A percentile compares a stretch with the other conserved stretches of the same genome.
These are phyloP conservation scores for Tipula confusa DNA, from an alignment of 2,888 invertebrate genomes.

Conservation along the genomic window DNA sequence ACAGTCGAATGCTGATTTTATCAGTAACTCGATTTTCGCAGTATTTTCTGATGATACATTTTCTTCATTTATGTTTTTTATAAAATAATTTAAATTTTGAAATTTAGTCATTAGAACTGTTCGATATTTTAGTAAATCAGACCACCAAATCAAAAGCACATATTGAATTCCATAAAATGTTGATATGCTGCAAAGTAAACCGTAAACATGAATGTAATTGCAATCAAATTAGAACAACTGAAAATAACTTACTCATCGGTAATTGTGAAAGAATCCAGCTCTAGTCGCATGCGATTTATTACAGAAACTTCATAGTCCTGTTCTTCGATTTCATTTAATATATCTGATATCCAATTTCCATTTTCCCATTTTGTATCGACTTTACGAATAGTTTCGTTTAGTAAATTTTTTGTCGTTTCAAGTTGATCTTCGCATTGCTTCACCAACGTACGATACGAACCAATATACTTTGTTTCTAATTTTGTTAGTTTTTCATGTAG, in stretches of 20 bases:
- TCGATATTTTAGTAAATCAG: conserved; percentile 37
- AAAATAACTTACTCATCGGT: background rate
- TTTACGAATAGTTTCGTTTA: background rate
- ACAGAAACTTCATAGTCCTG: background rate
- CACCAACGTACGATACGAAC: conserved; percentile 38
- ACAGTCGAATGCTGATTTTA: conserved; percentile 44
- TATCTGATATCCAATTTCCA: background rate
- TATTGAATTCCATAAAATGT: conserved; percentile 36
- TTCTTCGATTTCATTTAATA: background rate
- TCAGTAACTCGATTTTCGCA: conserved; percentile 39
- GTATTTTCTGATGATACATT: conserved; percentile 37
- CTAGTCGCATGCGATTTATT: background rate
- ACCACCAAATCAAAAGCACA: conserved; percentile 42
- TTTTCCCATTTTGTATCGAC: background rate
- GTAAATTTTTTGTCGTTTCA: background rate
- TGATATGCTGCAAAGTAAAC: conserved; percentile 31
- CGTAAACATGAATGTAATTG: background rate
- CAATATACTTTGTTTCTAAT: conserved; percentile 57
- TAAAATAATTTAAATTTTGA: conserved; percentile 39
- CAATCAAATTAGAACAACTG: background rate
- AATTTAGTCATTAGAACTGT: conserved; percentile 39
- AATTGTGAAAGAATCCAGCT: background rate
- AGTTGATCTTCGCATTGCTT: conserved; percentile 7
- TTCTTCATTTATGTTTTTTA: conserved; percentile 39
- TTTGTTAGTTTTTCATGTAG: conserved; percentile 48